phyloP scores from a whole-genome alignment of 2,113 vertebrate species.

The Trochalopteron elliotii region DNA sequence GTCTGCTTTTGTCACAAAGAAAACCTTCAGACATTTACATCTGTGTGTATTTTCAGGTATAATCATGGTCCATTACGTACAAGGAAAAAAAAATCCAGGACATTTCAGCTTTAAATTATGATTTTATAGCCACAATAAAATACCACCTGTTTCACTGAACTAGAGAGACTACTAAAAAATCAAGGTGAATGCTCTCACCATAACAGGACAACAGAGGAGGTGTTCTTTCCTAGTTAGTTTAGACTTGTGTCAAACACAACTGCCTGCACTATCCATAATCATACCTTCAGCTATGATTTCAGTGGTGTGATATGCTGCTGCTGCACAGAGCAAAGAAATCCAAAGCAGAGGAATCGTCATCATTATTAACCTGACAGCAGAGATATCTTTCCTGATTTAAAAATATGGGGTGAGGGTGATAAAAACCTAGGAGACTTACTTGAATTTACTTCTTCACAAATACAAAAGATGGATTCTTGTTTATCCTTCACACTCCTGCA shows the following conservation, averaged over 20 bases:
- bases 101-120: not conserved
- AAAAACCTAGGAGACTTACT: not conserved
- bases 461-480: not conserved
- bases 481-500: not conserved
- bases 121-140: constrained; percentile 9
- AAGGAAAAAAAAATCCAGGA: not conserved
- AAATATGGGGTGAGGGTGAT: not conserved
- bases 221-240: not conserved
- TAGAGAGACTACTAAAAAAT: not conserved
- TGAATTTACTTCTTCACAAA: not conserved
- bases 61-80: not conserved
- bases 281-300: not conserved
- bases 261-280: not conserved
- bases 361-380: not conserved
- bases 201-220: not conserved
- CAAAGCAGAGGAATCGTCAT: not conserved
- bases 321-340: not conserved
- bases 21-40: not conserved
- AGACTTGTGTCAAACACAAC: not conserved
- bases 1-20: not conserved
- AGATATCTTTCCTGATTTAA: not conserved
- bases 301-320: not conserved
- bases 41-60: not conserved
- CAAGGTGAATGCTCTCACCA: not conserved
- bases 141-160: not conserved